Evolutionary conservation across 2,888 invertebrate species (phyloP), one percentile per base, ranked within the genome.

Genomic region (Microchrysa polita): DNA sequence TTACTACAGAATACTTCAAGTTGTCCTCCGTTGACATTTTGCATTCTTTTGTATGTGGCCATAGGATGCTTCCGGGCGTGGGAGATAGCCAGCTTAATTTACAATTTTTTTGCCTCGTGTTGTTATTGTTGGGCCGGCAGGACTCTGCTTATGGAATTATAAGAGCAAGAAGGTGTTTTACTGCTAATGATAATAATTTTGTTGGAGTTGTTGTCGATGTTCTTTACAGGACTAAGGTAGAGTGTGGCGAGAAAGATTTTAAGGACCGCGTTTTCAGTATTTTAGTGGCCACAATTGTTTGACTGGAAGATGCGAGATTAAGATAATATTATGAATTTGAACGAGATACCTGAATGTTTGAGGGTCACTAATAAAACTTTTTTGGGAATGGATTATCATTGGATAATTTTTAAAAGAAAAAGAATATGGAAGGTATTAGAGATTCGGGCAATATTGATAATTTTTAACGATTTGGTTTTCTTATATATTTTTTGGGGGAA

Each of bases 291-390:
- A 10, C 27, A 7, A 34, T 34, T 34, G 42, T 61, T 27, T 42
- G 61, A 42, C 7, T 61, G 61, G 61, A 16, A 42, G 14, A 40
- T 61, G 34, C 61, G 40, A 40, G 34, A 20, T 20, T 63, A 23
- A 48, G 65, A 44, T 63, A 23, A 48, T 44, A 44, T 65, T 65
- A 65, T 65, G 65, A 65, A 65, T 65, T 65, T 65, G 44, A n/a
- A 65, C 65, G 48, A 65, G 44, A 48, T 65, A 48, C 12, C 22
- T 34, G 27, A 34, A 34, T 22, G 65, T 48, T 65, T 48, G 22
- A 20, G 48, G 65, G 48, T 65, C 48, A 48, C 34, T 22, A 44
- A 65, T 65, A 48, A 65, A 65, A 65, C 48, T 65, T 22, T 9
- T 5, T 34, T 22, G 9, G 42, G 48, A 44, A 65, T 65, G 27